Conservation (phyloP, 2,113 vertebrate genomes). For the Phoenicopterus ruber region DNA sequence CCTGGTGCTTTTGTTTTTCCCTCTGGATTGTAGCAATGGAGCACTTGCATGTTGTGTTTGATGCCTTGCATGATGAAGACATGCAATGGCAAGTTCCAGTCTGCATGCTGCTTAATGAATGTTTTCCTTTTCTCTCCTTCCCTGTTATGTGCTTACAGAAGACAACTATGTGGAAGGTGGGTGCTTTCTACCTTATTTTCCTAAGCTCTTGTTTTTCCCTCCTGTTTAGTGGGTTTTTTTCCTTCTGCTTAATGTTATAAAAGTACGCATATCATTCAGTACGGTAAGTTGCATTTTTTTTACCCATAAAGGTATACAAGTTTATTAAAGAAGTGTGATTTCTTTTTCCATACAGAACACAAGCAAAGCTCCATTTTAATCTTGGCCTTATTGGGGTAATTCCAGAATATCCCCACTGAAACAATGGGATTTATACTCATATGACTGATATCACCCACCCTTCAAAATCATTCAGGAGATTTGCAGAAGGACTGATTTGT, state of each 20-base stretch:
- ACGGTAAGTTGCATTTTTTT: constrained; percentile 76
- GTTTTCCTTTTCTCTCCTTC: constrained; percentile 98
- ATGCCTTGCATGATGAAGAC: constrained; percentile 95
- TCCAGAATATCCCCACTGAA: not conserved
- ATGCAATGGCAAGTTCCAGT: constrained; percentile 94
- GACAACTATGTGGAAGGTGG: constrained; percentile 96
- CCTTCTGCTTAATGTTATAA: constrained; percentile 61
- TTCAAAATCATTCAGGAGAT: not conserved
- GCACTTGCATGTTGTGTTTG: constrained; percentile 96
- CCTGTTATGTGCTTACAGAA: constrained; percentile 96
- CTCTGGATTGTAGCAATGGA: constrained; percentile 74
- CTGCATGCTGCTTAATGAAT: constrained; percentile 99
- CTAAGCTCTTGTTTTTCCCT: constrained; percentile 65
- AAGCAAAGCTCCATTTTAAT: not conserved
- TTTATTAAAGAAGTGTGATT: constrained; percentile 35
- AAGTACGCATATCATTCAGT: constrained; percentile 36
- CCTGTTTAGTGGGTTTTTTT: constrained; percentile 47
- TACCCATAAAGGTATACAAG: not conserved
- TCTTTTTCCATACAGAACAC: constrained; percentile 67
- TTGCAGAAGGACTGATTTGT: not conserved
- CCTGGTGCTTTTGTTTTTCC: constrained; percentile 68
- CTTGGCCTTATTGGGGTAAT: not conserved
- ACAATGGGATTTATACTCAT: not conserved
- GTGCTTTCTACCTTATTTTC: constrained; percentile 82
- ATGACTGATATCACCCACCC: not conserved